Percentiles rank a stretch among this genome's conserved stretches.
Conservation (phyloP, 2,797 vertebrate genomes). For the Rhynchotus rufescens region DNA sequence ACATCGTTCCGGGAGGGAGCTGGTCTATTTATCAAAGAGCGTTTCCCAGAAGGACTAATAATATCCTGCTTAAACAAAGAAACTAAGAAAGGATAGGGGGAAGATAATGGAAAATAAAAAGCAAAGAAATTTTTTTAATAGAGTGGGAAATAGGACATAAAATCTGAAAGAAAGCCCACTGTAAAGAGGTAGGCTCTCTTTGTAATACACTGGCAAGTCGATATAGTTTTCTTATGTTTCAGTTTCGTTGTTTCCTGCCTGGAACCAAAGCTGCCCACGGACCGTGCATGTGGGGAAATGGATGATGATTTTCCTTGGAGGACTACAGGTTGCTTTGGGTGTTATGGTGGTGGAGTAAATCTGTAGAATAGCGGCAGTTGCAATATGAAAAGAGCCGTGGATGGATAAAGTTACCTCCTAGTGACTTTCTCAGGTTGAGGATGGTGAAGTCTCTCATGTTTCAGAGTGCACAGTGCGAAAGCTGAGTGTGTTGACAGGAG, state of each 20-base stretch:
- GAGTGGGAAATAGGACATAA: slow-evolving; percentile 1
- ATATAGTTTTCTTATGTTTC: not conserved
- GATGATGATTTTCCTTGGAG: slow-evolving; percentile 6
- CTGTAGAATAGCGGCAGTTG: slow-evolving; percentile 3
- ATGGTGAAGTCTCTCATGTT: not conserved
- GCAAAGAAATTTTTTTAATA: not conserved
- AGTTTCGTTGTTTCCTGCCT: not conserved
- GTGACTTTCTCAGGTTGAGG: not conserved
- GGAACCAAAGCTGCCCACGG: not conserved
- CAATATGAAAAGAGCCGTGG: not conserved
- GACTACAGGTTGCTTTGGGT: slow-evolving; percentile 12
- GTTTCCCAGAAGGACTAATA: not conserved
- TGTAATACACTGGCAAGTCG: not conserved
- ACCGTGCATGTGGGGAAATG: not conserved
- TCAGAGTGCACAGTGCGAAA: not conserved
- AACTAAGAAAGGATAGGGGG: slow-evolving; percentile 2
- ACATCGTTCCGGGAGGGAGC: not conserved
- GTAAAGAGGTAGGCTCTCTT: slow-evolving; percentile 3
- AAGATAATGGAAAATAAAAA: slow-evolving; percentile 37
- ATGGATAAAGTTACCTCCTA: not conserved
- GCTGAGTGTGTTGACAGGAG: not conserved
- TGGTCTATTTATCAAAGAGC: not conserved
- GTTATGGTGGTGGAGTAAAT: slow-evolving; percentile 3
- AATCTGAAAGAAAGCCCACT: not conserved
- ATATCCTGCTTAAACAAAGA: not conserved